A percentile compares a stretch with the other conserved stretches of the same genome.
Conservation (phyloP, 2,888 invertebrate species). For the Eupithecia insigniata region DNA sequence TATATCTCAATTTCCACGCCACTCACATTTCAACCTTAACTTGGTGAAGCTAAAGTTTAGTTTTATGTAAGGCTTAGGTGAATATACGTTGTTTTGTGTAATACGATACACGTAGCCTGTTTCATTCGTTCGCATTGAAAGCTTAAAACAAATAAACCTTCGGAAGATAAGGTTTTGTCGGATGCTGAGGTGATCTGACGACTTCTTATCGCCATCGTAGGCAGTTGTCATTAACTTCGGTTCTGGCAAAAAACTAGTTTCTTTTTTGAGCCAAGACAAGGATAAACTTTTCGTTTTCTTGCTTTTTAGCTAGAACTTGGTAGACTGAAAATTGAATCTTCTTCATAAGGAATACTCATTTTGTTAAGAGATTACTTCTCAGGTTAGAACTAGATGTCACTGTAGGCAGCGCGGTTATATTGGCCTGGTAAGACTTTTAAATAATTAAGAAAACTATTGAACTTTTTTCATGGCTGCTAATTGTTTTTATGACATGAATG, state of each 20-base stretch:
- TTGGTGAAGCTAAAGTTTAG: fast-evolving
- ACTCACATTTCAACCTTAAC: constrained; percentile 46
- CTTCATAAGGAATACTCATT: background rate
- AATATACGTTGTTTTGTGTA: constrained; percentile 54
- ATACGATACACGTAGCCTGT: constrained; percentile 69
- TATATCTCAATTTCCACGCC: constrained; percentile 50
- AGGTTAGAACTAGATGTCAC: background rate
- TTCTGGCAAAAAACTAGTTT: constrained; percentile 42
- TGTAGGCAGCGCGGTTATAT: background rate
- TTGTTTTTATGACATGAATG: no score
- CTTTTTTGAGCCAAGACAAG: constrained; percentile 14
- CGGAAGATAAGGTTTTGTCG: constrained; percentile 76
- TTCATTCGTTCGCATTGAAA: constrained; percentile 80
- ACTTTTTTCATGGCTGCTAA: no score
- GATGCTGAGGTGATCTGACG: constrained; percentile 72
- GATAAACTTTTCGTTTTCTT: constrained; percentile 13
- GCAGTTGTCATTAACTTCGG: constrained; percentile 43
- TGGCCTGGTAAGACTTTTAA: no score
- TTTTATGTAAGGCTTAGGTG: constrained; percentile 21
- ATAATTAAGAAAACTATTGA: no score
- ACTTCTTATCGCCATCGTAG: constrained; percentile 54
- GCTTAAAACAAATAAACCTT: constrained; percentile 83
- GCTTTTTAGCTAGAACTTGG: constrained; percentile 3
- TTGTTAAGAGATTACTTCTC: background rate
- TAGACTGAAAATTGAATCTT: background rate